Conservation (phyloP, 2,113 vertebrate genomes). For the Rissa tridactyla region DNA sequence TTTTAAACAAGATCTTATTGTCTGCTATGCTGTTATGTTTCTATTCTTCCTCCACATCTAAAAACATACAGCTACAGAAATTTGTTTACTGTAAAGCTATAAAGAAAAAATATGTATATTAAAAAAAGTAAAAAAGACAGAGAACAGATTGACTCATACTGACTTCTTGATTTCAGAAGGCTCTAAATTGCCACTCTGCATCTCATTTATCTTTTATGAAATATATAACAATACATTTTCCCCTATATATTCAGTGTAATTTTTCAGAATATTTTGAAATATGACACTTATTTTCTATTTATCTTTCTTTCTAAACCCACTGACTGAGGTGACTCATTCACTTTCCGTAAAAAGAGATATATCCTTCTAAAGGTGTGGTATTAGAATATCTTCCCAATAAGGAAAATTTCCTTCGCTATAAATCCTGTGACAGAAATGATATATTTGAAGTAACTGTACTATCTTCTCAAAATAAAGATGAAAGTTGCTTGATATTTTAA, state of each 20-base stretch:
- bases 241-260: background rate
- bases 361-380: background rate
- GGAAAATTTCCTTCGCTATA: background rate
- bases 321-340: background rate
- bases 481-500: background rate
- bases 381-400: background rate
- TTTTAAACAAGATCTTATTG: background rate
- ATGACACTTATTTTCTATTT: background rate
- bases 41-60: background rate
- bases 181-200: background rate
- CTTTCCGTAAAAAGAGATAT: background rate
- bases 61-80: background rate
- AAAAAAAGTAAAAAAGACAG: background rate
- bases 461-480: background rate
- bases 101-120: background rate
- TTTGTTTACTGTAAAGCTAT: background rate
- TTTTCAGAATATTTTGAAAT: conserved; percentile 2
- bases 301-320: background rate
- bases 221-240: background rate
- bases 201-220: background rate
- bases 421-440: background rate
- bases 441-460: background rate
- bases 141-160: background rate
- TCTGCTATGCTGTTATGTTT: background rate
- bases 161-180: background rate